Evolutionary conservation across 2,113 vertebrate genomes (phyloP).

Genomic region (Propithecus coquereli): DNA sequence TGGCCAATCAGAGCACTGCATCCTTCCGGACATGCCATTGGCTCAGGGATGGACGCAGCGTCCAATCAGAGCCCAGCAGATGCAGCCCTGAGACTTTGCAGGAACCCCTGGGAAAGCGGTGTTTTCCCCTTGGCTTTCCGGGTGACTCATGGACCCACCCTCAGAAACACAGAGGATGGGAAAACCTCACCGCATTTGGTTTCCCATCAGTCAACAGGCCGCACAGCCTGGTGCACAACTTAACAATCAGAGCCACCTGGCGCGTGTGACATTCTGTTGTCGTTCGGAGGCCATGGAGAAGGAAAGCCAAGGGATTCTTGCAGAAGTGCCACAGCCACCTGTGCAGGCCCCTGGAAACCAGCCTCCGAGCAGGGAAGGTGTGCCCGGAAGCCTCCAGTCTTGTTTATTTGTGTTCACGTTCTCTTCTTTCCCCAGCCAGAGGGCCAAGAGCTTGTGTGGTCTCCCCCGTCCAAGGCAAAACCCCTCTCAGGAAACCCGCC

Average conservation of each 20-base stretch:
- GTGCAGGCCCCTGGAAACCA: background rate
- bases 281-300: background rate
- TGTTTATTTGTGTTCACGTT: background rate
- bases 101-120: background rate
- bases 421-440: background rate
- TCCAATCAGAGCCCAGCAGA: background rate
- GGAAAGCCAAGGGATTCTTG: background rate
- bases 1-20: background rate
- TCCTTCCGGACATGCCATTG: background rate
- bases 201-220: background rate
- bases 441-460: background rate
- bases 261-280: too few species aligned
- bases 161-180: too few species aligned
- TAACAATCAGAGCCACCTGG: background rate
- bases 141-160: background rate
- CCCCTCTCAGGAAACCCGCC: background rate
- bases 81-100: background rate
- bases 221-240: accelerated
- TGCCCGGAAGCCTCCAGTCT: too few species aligned
- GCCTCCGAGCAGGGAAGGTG: background rate
- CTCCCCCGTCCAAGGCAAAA: background rate
- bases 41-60: background rate
- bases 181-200: accelerated
- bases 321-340: background rate
- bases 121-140: background rate